Evolutionary conservation across 1,140 invertebrate genomes (phyloP).

Genomic region (Penaeus chinensis): DNA sequence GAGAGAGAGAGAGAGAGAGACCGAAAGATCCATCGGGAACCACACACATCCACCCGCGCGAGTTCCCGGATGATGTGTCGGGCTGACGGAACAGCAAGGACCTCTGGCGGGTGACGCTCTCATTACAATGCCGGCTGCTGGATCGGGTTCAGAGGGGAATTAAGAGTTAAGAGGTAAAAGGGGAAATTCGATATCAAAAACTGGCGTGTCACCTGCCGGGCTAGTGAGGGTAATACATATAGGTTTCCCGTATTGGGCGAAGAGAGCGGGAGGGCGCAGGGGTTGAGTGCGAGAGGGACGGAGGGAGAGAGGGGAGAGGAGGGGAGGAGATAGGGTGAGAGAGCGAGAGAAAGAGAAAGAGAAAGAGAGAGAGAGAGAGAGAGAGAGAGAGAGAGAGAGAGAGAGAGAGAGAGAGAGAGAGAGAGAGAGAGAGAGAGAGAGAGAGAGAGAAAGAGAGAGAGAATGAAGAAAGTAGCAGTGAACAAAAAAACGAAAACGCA

Average conservation of each 20-base stretch:
- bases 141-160: no score
- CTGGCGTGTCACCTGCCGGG: not conserved
- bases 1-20: no score
- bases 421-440: not conserved
- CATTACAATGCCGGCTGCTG: no score
- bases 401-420: not conserved
- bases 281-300: not conserved
- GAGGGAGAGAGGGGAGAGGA: not conserved
- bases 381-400: no score
- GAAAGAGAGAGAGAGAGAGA: no score
- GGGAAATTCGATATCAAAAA: slow-evolving; percentile 3
- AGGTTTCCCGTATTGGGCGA: not conserved
- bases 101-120: not conserved
- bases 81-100: slow-evolving; percentile 2
- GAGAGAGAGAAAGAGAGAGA: not conserved
- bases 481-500: no score
- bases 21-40: no score
- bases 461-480: no score
- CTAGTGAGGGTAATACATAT: no score
- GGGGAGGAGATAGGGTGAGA: not conserved
- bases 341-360: not conserved
- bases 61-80: not conserved
- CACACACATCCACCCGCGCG: no score
- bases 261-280: not conserved
- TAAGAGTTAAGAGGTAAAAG: not conserved